These are phyloP conservation scores for Morone saxatilis DNA, from an alignment of 2,113 vertebrate species.

Conservation along the genomic window DNA sequence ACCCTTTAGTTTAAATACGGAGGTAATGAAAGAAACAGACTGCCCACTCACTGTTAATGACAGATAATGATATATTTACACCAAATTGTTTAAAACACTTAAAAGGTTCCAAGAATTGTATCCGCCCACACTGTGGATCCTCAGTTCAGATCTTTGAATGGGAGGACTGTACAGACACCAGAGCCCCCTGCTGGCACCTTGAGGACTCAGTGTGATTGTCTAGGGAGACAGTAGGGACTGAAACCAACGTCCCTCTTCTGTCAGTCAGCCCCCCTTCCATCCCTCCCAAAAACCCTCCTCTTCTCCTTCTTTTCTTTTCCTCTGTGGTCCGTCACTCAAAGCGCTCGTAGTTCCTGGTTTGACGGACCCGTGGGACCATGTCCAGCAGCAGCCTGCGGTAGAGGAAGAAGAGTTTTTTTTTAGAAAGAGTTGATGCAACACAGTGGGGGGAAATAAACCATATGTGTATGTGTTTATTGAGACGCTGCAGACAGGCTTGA, in stretches of 20 bases:
- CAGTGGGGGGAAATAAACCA: neutral
- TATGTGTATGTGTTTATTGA: neutral
- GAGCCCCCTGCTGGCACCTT: neutral
- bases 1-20: constrained; percentile 27
- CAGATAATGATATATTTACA: constrained; percentile 60
- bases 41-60: constrained; percentile 27
- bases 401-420: neutral
- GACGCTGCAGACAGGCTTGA: neutral
- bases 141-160: constrained; percentile 18
- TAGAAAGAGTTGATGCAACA: neutral
- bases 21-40: constrained; percentile 24
- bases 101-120: constrained; percentile 26
- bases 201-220: constrained; percentile 42
- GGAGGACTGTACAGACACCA: neutral
- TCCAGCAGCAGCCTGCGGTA: constrained; percentile 90
- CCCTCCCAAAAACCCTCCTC: constrained; percentile 16
- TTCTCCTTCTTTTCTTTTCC: neutral
- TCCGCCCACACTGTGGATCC: neutral
- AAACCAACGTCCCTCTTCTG: constrained; percentile 3
- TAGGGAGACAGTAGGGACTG: neutral
- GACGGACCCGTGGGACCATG: constrained; percentile 92
- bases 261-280: neutral
- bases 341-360: constrained; percentile 95
- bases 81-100: constrained; percentile 47
- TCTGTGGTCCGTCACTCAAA: constrained; percentile 87